Base-by-base conservation (phyloP, 1,140 invertebrate genomes). In the Coptotermes formosanus region DNA sequence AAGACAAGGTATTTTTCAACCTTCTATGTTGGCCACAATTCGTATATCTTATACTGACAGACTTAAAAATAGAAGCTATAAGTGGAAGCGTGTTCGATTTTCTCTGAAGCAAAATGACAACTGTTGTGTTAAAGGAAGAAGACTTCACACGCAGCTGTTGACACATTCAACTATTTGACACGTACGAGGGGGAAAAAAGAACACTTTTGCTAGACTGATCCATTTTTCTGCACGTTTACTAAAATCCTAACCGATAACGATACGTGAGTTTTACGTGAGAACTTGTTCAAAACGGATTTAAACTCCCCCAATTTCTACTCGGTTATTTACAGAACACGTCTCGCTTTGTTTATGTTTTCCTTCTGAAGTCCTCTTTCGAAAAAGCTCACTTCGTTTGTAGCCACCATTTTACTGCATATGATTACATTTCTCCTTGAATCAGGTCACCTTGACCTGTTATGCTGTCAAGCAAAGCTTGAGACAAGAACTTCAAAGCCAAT, bases 101-200 rank as follows among this genome's bases (percentile, higher is more conserved):
- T 75, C 64, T 75, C 64, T 30, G 64, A n/a, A 75, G 64, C 64
- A 75, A 75, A 75, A 75, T 75, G 64, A 75, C 64, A 75, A 75
- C 64, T 75, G 64, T 25, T 16, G n/a, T 30, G 64, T 30, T 75
- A 75, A 25, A 75, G 25, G 64, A n/a, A n/a, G 64, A 75, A 8
- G 64, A 9, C 64, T 75, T 75, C 64, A 75, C 9, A 75, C 25
- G 14, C 64, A 75, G 64, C 64, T 75, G 64, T 75, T 75, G 64
- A 30, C 14, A 75, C 64, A 8, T 14, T 75, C 64, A 25, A 30
- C 25, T 30, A 75, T 75, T 75, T 75, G 64, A 75, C 64, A 75
- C 25, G 64, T 75, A n/a, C 9, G 16, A 75, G 64, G 38, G 38
- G 1, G 25, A 11, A 75, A 75, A 30, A 75, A n/a, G 16, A 75